Conservation (phyloP, 2,888 invertebrate species). For the Mesorhabditis sp. region DNA sequence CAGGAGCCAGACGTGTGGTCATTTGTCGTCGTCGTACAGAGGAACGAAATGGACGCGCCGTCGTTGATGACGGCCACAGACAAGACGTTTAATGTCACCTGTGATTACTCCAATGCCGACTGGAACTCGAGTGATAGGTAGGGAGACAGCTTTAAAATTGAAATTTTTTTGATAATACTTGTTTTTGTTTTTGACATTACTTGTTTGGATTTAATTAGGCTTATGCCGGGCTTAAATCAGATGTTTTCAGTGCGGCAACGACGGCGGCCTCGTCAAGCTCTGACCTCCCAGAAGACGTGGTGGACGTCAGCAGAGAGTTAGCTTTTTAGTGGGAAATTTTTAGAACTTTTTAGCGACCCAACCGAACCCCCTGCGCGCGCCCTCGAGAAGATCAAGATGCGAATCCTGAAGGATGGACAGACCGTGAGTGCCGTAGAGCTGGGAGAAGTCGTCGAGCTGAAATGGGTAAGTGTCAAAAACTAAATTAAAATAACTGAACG, state of each 20-base stretch:
- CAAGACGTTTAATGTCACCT: constrained; percentile 55
- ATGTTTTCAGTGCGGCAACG: background rate
- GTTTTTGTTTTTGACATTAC: background rate
- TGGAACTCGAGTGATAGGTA: background rate
- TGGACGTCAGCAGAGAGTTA: background rate
- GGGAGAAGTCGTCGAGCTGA: constrained; percentile 46
- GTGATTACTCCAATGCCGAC: constrained; percentile 47
- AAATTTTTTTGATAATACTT: background rate
- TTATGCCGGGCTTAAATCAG: too few relatives aligned
- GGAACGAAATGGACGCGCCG: constrained; percentile 46
- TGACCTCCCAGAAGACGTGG: background rate
- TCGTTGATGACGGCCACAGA: constrained; percentile 52
- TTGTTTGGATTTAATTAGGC: background rate
- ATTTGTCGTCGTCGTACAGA: constrained; percentile 52
- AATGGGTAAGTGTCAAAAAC: constrained; percentile 32
- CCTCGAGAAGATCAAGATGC: constrained; percentile 41
- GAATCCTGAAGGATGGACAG: constrained; percentile 41
- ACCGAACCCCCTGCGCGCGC: background rate
- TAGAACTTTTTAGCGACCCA: background rate
- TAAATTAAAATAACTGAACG: background rate
- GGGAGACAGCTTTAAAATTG: background rate
- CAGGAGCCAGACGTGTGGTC: constrained; percentile 48
- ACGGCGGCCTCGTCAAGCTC: background rate
- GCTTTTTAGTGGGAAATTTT: background rate
- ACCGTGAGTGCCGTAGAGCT: constrained; percentile 49